Base-by-base conservation (phyloP, 2,888 invertebrate genomes). In the Hololepta plana region DNA sequence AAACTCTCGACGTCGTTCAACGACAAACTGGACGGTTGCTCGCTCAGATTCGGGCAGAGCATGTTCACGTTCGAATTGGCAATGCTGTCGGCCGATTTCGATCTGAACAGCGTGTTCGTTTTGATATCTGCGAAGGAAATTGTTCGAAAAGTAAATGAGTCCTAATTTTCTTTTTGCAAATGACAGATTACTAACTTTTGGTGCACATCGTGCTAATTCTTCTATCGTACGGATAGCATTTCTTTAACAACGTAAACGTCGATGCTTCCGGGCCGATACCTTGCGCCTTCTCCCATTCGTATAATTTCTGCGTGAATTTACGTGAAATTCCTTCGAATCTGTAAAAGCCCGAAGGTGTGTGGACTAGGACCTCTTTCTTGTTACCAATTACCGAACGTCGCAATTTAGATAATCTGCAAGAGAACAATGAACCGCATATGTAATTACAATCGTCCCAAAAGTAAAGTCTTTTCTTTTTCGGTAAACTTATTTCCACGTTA, bases 271-370 rank as follows among this genome's bases (percentile, higher is more conserved):
- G 84, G 0, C 75, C 74, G 30, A 85, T 84, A 2, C 84, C 84
- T 32, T 73, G 61, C n/a, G 81, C 76, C 42, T 82, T 81, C 47
- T 84, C 81, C 88, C 88, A 90, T 49, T 88, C 87, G 49, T 85
- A 85, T 0, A 90, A 61, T 44, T 84, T 85, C 13, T 77, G 72
- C 0, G 87, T 85, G 51, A 90, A 90, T 38, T 85, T 85, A 22
- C 82, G 67, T 1, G 85, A 85, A 38, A 88, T 84, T 4, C 69
- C 81, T 60, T 82, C 74, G 44, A 87, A 84, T 45, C 81, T 68
- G 48, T 82, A 79, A 15, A 81, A 73, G 1, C 85, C 81, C 0
- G 74, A 76, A 0, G 82, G 74, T 0, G 84, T 84, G 45, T 76
- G 76, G 1, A 85, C 79, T 24, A 82, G 57, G 4, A 85, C 72